A percentile compares a stretch with the other conserved stretches of the same genome.
phyloP scores from a whole-genome alignment of 2,113 vertebrate species.

The Brachypteracias leptosomus region DNA sequence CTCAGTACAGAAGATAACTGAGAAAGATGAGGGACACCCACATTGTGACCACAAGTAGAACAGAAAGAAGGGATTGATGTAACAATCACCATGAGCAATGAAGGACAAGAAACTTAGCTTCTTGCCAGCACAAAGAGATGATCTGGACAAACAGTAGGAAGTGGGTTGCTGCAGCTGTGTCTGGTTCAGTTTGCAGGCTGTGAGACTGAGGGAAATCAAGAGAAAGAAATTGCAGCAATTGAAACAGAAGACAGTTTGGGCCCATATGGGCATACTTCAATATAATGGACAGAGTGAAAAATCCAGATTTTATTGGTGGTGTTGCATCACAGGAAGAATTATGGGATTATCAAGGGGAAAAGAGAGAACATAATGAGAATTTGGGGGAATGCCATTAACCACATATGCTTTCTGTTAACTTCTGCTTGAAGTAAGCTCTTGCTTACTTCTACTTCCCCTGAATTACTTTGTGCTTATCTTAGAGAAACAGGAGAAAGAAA shows the following conservation, averaged over 20 bases:
- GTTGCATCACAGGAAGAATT: not conserved
- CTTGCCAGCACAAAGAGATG: not conserved
- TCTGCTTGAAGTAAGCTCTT: not conserved
- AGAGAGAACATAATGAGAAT: not conserved
- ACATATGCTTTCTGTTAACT: not conserved
- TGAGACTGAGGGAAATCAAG: not conserved
- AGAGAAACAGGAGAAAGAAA: not conserved
- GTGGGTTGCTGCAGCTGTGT: not conserved
- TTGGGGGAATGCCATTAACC: not conserved
- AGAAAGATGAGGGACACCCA: not conserved
- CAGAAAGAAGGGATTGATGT: not conserved
- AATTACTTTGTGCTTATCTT: not conserved
- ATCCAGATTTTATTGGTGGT: not conserved
- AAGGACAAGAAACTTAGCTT: not conserved
- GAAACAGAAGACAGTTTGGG: not conserved
- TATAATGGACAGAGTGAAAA: not conserved
- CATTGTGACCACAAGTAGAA: not conserved
- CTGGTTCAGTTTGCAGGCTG: not conserved
- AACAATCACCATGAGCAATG: not conserved
- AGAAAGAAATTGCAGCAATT: not conserved
- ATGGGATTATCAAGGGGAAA: not conserved
- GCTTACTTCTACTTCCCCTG: not conserved
- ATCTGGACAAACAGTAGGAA: not conserved
- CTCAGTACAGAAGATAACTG: not conserved
- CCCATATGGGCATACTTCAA: fast-evolving